A percentile compares a stretch with the other conserved stretches of the same genome.
These are phyloP conservation scores for Isotomurus palustris DNA, from an alignment of 2,888 invertebrate genomes.

Conservation along the genomic window DNA sequence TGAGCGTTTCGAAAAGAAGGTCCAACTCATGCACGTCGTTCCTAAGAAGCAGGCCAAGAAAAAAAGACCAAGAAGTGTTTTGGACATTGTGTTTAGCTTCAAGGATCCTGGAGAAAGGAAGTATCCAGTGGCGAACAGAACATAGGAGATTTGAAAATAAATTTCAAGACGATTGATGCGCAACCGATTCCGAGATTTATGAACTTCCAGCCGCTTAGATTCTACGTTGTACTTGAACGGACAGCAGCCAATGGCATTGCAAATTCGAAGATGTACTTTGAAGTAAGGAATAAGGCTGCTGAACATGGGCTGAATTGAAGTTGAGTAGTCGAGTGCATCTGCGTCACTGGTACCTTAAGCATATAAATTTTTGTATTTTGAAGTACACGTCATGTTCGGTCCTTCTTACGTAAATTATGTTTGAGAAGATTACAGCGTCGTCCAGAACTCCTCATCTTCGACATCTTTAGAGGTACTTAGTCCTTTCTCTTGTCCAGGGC, in stretches of 20 bases:
- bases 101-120: slow-evolving; percentile 14
- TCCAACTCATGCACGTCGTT: slow-evolving; percentile 5
- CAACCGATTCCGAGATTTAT: not conserved
- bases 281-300: slow-evolving; percentile 16
- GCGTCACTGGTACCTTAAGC: no score
- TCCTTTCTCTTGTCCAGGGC: no score
- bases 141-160: slow-evolving; percentile 11
- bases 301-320: no score
- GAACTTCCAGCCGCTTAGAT: slow-evolving; percentile 7
- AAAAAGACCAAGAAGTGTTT: slow-evolving; percentile 20
- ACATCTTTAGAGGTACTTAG: no score
- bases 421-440: no score
- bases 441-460: no score
- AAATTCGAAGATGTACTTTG: slow-evolving; percentile 17
- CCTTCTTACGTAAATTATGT: no score
- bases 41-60: slow-evolving; percentile 22
- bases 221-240: slow-evolving; percentile 24
- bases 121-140: not conserved
- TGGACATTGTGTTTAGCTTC: slow-evolving; percentile 4
- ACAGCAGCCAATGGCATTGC: slow-evolving; percentile 7
- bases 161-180: slow-evolving; percentile 6
- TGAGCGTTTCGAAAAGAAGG: slow-evolving; percentile 11
- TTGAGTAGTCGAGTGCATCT: no score
- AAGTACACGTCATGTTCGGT: no score
- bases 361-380: no score